Evolutionary conservation across 2,888 invertebrate species (phyloP), one percentile per base, ranked within the genome.

Genomic region (Luperina nickerlii): DNA sequence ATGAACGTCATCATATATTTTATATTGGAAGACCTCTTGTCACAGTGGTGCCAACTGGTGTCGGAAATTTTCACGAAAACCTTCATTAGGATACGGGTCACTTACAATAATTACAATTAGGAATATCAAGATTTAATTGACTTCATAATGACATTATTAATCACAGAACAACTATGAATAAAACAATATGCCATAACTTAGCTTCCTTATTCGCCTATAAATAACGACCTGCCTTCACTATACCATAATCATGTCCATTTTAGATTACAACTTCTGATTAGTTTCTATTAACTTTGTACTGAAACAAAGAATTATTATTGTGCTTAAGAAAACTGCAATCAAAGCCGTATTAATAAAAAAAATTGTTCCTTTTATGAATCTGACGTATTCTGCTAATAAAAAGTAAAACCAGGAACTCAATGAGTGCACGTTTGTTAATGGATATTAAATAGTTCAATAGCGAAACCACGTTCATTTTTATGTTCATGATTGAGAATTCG

Each of bases 141-240:
- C 54, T 48, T 57, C 4, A 20, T 63, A 69, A 48, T 75, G 32
- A 48, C 45, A 65, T 63, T 65, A 74, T 79, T 79, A 63, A 42
- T 68, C 48, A 76, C 27, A 69, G 42, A 65, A 42, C 15, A 60
- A 3, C 62, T 66, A 57, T 71, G 42, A 67, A 65, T 73, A 67
- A 69, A 66, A 57, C 60, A 66, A 66, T 68, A 42, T 62, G 63
- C 48, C 63, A 24, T 71, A 62, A 57, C 20, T 48, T 71, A 54
- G 38, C 69, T 87, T 87, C 87, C 88, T 78, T 66, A 81, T 74
- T 75, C 48, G 38, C 18, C 27, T 62, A 62, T 78, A 76, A 77
- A 68, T 76, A 67, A 75, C 66, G 67, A 73, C 42, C 66, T 82
- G 54, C 72, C 77, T 63, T 74, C 62, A 74, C 69, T 51, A 65